Evolutionary conservation across 2,113 vertebrate species (phyloP).

Genomic region (Clarias gariepinus): DNA sequence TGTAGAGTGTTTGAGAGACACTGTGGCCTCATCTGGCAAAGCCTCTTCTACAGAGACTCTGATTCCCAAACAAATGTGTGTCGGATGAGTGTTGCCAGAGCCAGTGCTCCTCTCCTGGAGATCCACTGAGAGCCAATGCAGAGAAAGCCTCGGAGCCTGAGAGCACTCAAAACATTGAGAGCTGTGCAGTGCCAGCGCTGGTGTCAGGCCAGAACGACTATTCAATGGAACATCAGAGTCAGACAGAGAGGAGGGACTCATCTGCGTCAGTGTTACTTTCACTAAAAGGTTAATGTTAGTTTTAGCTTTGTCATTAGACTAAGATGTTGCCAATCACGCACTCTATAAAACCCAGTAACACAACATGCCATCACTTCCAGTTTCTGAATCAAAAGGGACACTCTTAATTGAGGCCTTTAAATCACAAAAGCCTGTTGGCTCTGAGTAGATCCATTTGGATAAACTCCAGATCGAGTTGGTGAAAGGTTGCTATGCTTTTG

Average conservation of each 20-base stretch:
- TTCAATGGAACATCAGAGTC: conserved; percentile 19
- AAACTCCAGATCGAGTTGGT: conserved; percentile 25
- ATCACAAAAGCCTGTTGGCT: conserved; percentile 10
- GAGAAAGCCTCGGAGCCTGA: conserved; percentile 25
- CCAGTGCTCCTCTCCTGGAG: conserved; percentile 32
- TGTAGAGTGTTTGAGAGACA: conserved; percentile 30
- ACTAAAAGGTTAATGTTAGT: conserved; percentile 29
- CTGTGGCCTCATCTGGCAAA: conserved; percentile 34
- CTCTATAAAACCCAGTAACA: conserved; percentile 25
- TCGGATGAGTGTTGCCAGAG: conserved; percentile 4
- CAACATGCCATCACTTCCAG: conserved; percentile 31
- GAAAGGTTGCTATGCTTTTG: conserved; percentile 38
- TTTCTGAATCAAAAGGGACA: conserved; percentile 15
- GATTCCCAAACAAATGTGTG: conserved; percentile 34
- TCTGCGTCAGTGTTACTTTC: neutral
- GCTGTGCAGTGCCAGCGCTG: conserved; percentile 29
- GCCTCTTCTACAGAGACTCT: conserved; percentile 16
- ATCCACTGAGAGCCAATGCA: conserved; percentile 23
- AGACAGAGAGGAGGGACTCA: neutral
- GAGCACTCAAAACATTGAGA: conserved; percentile 36
- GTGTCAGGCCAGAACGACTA: conserved; percentile 24
- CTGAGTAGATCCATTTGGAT: conserved; percentile 29
- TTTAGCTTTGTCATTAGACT: conserved; percentile 33
- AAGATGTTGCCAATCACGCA: conserved; percentile 11
- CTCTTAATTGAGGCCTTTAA: conserved; percentile 32